Evolutionary conservation across 2,797 vertebrate genomes (phyloP).

Genomic region (Podarcis siculus): DNA sequence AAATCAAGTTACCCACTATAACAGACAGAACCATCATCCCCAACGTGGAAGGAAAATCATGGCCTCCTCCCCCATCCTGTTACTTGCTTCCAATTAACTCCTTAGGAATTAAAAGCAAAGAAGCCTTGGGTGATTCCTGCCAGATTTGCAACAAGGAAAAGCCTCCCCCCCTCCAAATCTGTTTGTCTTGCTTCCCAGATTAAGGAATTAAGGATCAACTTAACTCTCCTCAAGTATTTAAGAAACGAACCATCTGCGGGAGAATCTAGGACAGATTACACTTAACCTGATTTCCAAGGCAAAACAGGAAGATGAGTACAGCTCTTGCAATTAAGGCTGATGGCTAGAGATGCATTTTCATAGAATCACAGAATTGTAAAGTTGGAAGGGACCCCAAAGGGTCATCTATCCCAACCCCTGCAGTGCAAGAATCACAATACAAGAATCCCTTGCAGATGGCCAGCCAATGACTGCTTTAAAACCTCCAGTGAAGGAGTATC

Average conservation of each 20-base stretch:
- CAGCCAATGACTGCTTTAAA: too few relatives aligned
- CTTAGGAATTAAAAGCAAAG: neutral
- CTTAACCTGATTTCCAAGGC: slow-evolving; percentile 79
- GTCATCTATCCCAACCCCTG: too few relatives aligned
- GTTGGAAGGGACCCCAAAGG: too few relatives aligned
- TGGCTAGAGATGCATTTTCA: slow-evolving; percentile 68
- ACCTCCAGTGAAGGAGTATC: too few relatives aligned
- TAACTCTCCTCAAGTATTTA: slow-evolving; percentile 85
- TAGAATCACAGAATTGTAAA: too few relatives aligned
- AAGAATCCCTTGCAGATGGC: too few relatives aligned
- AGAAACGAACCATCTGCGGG: slow-evolving; percentile 88
- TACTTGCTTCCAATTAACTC: neutral
- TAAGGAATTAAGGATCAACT: slow-evolving; percentile 80
- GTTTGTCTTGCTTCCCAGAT: slow-evolving; percentile 69
- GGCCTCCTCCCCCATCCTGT: too few relatives aligned
- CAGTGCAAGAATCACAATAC: too few relatives aligned
- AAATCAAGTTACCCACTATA: too few relatives aligned
- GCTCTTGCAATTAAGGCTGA: slow-evolving; percentile 74
- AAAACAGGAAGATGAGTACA: slow-evolving; percentile 84
- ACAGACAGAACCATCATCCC: too few relatives aligned
- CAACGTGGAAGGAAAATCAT: too few relatives aligned
- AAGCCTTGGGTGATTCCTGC: neutral
- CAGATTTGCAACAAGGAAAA: slow-evolving; percentile 30
- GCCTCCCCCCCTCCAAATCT: slow-evolving; percentile 47
- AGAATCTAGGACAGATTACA: slow-evolving; percentile 88